Evolutionary conservation across 30 jellyfish, hydroid and myxozoan species (phyloP).

Genomic region (Cassiopea andromeda): DNA sequence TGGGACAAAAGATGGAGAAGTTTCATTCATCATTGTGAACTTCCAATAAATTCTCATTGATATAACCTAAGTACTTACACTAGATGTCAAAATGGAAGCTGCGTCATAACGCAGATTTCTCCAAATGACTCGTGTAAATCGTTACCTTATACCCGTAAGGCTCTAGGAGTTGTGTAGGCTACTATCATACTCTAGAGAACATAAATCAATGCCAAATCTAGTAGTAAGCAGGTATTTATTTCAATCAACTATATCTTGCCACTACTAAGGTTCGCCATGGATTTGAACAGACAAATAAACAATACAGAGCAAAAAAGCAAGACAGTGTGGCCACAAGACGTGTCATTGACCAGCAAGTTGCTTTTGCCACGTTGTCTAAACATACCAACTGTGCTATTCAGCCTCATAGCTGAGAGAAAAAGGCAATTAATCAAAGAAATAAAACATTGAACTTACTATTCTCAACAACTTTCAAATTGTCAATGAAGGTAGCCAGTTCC

Average conservation of each 20-base stretch:
- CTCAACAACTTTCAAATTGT: constrained; percentile 30
- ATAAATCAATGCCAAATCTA: not conserved
- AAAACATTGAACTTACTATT: constrained; percentile 28
- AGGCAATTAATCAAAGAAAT: not conserved
- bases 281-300: not conserved
- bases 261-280: not conserved
- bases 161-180: not conserved
- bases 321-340: constrained; percentile 13
- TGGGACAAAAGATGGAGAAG: too few relatives aligned
- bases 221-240: not conserved
- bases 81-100: too few relatives aligned
- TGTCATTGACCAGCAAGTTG: not conserved
- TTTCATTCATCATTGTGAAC: not conserved
- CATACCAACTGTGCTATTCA: not conserved
- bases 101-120: too few relatives aligned
- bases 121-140: not conserved
- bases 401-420: not conserved
- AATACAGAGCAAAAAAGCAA: not conserved
- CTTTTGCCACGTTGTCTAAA: constrained; percentile 9
- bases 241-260: not conserved
- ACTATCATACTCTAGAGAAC: not conserved
- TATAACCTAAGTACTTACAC: too few relatives aligned
- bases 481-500: not conserved
- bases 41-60: not conserved
- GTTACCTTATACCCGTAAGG: not conserved